Evolutionary conservation across 2,113 vertebrate genomes (phyloP).

Genomic region (Melanostigma gelatinosum): DNA sequence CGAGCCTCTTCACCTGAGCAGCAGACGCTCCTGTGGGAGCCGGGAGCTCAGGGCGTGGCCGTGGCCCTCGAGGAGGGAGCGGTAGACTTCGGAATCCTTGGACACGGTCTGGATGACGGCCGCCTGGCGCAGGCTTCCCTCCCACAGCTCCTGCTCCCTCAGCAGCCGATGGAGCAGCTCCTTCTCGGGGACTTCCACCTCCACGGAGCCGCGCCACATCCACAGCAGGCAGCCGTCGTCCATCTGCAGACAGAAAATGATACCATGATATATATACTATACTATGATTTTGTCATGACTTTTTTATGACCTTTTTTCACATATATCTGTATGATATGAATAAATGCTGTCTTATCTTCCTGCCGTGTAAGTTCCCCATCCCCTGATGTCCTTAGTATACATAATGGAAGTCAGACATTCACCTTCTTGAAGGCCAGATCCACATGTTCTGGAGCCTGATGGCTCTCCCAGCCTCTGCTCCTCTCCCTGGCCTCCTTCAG

Average conservation of each 20-base stretch:
- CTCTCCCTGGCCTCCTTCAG: constrained; percentile 79
- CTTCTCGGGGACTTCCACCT: constrained; percentile 78
- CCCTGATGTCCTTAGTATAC: no score
- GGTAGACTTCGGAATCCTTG: constrained; percentile 81
- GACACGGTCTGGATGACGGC: constrained; percentile 78
- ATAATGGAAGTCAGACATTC: background rate
- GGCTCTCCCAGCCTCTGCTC: constrained; percentile 74
- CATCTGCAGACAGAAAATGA: constrained; percentile 62
- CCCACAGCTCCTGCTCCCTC: constrained; percentile 80
- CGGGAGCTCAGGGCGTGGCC: constrained; percentile 68
- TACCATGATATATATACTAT: no score
- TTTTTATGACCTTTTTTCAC: background rate
- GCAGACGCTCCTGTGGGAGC: constrained; percentile 76
- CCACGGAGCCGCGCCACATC: constrained; percentile 81
- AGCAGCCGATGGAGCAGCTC: constrained; percentile 80
- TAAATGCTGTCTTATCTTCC: background rate
- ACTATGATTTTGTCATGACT: background rate
- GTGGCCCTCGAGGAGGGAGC: constrained; percentile 71
- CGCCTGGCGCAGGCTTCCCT: constrained; percentile 69
- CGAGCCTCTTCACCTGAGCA: constrained; percentile 80
- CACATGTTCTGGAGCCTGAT: constrained; percentile 72
- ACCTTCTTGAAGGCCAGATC: constrained; percentile 85
- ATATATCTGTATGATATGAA: no score
- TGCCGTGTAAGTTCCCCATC: background rate
- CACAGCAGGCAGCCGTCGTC: constrained; percentile 77